These are phyloP conservation scores for Menidia menidia DNA, from an alignment of 2,797 vertebrate genomes.

Conservation along the genomic window DNA sequence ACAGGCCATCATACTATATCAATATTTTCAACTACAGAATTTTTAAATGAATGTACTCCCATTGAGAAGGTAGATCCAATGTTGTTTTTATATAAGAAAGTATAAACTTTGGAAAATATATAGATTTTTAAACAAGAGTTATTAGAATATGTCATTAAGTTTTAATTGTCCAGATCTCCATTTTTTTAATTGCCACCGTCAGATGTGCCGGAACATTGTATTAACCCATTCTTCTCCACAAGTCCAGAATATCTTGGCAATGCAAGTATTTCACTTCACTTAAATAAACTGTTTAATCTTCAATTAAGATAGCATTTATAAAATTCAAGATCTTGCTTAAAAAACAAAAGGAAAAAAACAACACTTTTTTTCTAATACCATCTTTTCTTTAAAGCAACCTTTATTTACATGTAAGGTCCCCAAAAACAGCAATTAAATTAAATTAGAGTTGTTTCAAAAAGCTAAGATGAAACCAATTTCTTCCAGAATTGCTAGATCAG, in stretches of 20 bases:
- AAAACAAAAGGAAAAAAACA: no score
- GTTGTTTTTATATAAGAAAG: neutral
- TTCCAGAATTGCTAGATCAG: neutral
- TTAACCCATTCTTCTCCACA: no score
- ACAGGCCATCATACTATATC: neutral
- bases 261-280: neutral
- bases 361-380: no score
- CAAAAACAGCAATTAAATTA: neutral
- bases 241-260: no score
- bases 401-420: no score
- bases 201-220: no score
- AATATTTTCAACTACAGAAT: neutral
- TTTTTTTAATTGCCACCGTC: no score
- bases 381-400: no score
- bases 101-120: neutral
- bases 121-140: no score
- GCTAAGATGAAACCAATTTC: neutral
- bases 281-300: neutral
- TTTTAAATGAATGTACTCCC: neutral
- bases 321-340: no score
- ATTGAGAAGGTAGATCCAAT: neutral
- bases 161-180: no score
- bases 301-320: neutral
- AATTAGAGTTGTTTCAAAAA: neutral
- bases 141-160: no score